Conservation (phyloP, 2,888 invertebrate species). For the Oconnorella tubifera region DNA sequence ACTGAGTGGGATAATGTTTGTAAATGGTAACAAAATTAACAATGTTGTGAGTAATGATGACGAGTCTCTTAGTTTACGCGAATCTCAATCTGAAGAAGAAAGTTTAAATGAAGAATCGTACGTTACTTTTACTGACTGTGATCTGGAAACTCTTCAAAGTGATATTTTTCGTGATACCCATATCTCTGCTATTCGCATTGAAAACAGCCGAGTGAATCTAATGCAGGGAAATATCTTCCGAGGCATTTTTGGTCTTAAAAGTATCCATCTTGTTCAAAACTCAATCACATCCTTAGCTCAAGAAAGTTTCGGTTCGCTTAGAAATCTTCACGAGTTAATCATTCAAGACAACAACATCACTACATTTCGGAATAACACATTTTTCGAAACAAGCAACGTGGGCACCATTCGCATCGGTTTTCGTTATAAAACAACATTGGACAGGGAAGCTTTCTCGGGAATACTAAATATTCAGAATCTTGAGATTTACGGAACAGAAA, state of each 20-base stretch:
- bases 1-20: slow-evolving; percentile 9
- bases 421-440: slow-evolving; percentile 1
- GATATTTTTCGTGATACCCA: slow-evolving; percentile 21
- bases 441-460: slow-evolving; percentile 16
- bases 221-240: slow-evolving; percentile 13
- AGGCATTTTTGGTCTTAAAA: slow-evolving; percentile 10
- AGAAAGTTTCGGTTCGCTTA: slow-evolving; percentile 9
- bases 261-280: slow-evolving; percentile 7
- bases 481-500: slow-evolving; percentile 9
- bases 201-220: not conserved
- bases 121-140: slow-evolving; percentile 11
- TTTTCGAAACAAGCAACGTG: slow-evolving; percentile 12
- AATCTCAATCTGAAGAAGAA: too few species aligned
- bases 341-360: slow-evolving; percentile 5
- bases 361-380: slow-evolving; percentile 1
- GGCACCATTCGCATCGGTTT: slow-evolving; percentile 6
- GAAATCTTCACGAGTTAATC: slow-evolving; percentile 10
- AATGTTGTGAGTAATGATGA: not conserved
- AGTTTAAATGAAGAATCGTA: too few species aligned
- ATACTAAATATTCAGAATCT: slow-evolving; percentile 11
- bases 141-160: slow-evolving; percentile 2
- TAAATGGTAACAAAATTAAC: too few species aligned
- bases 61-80: too few species aligned
- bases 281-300: not conserved
- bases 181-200: slow-evolving; percentile 7